Conservation (phyloP, 2,797 vertebrate species). For the Mormyrops boulengeri region DNA sequence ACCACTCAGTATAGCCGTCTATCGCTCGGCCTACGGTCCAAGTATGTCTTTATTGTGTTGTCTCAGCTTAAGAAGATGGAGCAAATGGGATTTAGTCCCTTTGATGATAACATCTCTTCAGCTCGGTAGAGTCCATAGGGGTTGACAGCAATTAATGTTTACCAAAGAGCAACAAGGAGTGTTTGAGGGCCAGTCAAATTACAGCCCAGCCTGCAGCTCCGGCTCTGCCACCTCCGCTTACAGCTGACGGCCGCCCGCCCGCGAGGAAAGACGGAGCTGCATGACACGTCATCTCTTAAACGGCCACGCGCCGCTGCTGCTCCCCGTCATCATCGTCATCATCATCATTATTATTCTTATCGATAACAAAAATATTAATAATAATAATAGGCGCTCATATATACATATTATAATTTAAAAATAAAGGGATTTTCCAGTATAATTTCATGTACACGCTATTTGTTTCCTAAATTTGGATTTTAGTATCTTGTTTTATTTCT, state of each 20-base stretch:
- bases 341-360: neutral
- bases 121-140: conserved; percentile 13
- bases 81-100: conserved; percentile 15
- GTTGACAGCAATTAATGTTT: conserved; percentile 23
- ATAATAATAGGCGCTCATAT: neutral
- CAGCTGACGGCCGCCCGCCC: conserved; percentile 14
- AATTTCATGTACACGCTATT: neutral
- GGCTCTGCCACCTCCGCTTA: conserved; percentile 23
- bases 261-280: neutral
- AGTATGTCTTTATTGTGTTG: conserved; percentile 15
- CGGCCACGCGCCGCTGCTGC: neutral
- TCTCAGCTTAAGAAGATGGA: conserved; percentile 2
- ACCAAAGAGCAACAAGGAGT: conserved; percentile 23
- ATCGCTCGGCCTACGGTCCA: neutral
- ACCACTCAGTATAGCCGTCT: neutral
- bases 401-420: neutral
- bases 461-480: neutral
- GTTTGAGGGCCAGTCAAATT: conserved; percentile 26
- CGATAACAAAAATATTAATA: neutral
- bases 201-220: conserved; percentile 20
- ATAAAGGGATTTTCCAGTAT: neutral
- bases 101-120: conserved; percentile 21
- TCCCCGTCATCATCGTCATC: neutral
- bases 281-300: conserved; percentile 10
- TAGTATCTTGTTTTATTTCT: neutral